phyloP scores from a whole-genome alignment of 1,140 invertebrate genomes.

The Hetaerina americana region DNA sequence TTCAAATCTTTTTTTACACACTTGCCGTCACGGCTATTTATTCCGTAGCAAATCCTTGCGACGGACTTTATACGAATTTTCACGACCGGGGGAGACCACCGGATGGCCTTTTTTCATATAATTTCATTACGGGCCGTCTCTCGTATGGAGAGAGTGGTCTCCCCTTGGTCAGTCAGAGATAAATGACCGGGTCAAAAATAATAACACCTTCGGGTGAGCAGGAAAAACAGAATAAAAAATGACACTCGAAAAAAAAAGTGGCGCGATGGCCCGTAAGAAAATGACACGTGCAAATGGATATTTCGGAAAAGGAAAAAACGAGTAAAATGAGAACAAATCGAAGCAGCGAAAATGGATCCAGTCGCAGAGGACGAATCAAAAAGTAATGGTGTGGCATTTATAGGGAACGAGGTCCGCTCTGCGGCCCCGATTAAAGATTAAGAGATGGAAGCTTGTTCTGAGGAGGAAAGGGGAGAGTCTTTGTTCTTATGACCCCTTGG shows the following conservation, averaged over 20 bases:
- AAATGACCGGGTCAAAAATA: neutral
- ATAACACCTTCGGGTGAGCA: neutral
- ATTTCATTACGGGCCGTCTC: too few relatives aligned
- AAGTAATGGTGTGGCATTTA: neutral
- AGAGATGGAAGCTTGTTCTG: too few relatives aligned
- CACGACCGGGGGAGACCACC: too few relatives aligned
- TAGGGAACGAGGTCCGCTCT: neutral
- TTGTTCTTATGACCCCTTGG: too few relatives aligned
- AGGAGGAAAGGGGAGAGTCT: too few relatives aligned
- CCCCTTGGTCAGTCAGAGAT: too few relatives aligned
- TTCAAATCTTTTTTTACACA: too few relatives aligned
- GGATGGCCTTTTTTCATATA: too few relatives aligned
- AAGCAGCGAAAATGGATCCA: neutral
- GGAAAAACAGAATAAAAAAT: neutral
- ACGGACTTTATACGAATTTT: too few relatives aligned
- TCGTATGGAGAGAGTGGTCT: too few relatives aligned
- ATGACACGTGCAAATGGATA: neutral
- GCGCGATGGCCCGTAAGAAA: neutral
- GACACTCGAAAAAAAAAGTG: neutral
- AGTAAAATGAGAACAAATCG: neutral
- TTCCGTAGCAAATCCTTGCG: too few relatives aligned
- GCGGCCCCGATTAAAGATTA: neutral
- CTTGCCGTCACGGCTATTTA: too few relatives aligned
- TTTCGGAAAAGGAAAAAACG: neutral
- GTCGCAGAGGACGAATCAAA: neutral